These are phyloP conservation scores for Macrotus californicus DNA, from an alignment of 2,113 vertebrate genomes.

Conservation along the genomic window DNA sequence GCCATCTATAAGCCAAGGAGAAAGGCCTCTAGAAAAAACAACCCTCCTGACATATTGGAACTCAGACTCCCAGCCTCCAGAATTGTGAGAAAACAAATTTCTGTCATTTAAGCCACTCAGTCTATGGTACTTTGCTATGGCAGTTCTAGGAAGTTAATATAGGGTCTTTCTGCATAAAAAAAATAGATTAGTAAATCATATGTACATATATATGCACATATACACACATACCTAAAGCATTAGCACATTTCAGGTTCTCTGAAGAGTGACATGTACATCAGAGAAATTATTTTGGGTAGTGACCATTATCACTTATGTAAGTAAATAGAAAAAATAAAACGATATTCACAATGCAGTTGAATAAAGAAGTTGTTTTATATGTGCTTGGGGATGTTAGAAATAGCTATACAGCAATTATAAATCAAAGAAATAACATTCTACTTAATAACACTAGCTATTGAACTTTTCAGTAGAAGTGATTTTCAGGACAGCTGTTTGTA, in stretches of 20 bases:
- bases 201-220: not conserved
- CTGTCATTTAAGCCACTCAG: not conserved
- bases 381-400: not conserved
- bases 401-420: not conserved
- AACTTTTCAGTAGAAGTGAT: not conserved
- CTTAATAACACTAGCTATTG: not conserved
- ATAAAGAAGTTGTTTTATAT: not conserved
- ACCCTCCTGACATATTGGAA: not conserved
- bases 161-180: not conserved
- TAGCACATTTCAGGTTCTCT: not conserved
- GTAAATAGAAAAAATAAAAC: not conserved
- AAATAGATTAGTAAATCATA: not conserved
- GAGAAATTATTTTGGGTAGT: conserved; percentile 8
- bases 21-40: not conserved
- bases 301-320: not conserved
- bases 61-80: not conserved
- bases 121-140: not conserved
- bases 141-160: not conserved
- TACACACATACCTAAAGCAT: not conserved
- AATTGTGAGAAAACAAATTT: not conserved
- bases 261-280: not conserved
- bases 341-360: not conserved
- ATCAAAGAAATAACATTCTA: not conserved
- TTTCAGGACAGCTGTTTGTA: not conserved
- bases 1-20: not conserved